Conservation (phyloP, 2,888 invertebrate genomes). For the Cecidostiba fungosa region DNA sequence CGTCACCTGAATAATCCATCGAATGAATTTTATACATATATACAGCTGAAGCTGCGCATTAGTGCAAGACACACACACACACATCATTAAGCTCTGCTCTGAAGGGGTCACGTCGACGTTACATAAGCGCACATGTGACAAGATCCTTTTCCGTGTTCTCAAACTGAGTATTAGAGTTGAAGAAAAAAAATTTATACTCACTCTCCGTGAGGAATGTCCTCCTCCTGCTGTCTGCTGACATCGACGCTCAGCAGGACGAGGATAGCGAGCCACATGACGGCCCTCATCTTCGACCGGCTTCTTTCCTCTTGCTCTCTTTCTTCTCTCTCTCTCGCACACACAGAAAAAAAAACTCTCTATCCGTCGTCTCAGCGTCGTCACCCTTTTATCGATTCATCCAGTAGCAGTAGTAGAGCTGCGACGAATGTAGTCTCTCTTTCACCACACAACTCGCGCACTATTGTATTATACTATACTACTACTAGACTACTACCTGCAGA, state of each 20-base stretch:
- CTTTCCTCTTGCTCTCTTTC: background rate
- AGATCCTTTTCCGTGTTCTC: no score
- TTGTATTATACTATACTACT: background rate
- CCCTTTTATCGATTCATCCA: slow-evolving; percentile 56
- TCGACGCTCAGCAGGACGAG: slow-evolving; percentile 79
- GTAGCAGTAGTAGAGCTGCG: background rate
- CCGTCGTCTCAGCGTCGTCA: slow-evolving; percentile 45
- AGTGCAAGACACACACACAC: no score
- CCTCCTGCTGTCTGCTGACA: slow-evolving; percentile 88
- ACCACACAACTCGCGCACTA: slow-evolving; percentile 5
- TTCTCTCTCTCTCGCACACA: background rate
- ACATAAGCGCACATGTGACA: no score
- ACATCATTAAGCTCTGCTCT: no score
- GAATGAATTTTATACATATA: background rate
- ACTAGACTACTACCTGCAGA: no score
- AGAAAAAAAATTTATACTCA: slow-evolving; percentile 83
- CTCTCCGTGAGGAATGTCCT: slow-evolving; percentile 95
- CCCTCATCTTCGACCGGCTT: slow-evolving; percentile 54
- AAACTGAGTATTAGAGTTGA: background rate
- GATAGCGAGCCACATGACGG: slow-evolving; percentile 67
- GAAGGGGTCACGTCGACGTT: no score
- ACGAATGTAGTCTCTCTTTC: background rate
- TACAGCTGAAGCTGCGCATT: background rate
- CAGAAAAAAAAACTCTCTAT: background rate
- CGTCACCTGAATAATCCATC: no score